phyloP scores from a whole-genome alignment of 2,797 vertebrate species.

The Hozukius guyotensis region DNA sequence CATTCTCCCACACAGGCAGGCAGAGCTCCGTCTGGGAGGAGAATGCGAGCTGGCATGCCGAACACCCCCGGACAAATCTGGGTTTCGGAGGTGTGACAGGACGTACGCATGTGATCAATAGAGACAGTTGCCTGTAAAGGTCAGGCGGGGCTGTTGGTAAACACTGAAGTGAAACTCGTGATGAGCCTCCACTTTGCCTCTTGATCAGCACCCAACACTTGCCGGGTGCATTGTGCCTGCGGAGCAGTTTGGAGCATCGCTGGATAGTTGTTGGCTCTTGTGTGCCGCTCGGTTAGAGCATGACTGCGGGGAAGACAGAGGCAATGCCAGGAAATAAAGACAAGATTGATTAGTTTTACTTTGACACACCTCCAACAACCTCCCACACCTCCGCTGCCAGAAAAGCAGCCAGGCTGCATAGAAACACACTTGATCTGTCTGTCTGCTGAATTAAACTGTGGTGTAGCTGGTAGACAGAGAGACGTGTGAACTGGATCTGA shows the following conservation, averaged over 20 bases:
- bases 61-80: conserved; percentile 39
- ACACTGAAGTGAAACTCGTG: conserved; percentile 57
- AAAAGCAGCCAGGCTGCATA: conserved; percentile 8
- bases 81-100: conserved; percentile 33
- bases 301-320: conserved; percentile 43
- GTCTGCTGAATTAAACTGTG: conserved; percentile 17
- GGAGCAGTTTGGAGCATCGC: conserved; percentile 39
- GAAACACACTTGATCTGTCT: neutral
- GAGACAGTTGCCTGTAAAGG: conserved; percentile 69
- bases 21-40: conserved; percentile 17
- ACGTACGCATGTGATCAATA: conserved; percentile 58
- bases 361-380: conserved; percentile 45
- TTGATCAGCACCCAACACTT: conserved; percentile 37
- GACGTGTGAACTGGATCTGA: neutral
- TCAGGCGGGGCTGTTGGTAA: conserved; percentile 56
- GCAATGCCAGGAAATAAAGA: conserved; percentile 65
- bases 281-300: conserved; percentile 54
- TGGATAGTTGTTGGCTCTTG: conserved; percentile 30
- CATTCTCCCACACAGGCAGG: conserved; percentile 23
- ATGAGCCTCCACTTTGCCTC: conserved; percentile 47
- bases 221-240: neutral
- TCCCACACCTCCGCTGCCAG: neutral
- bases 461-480: neutral
- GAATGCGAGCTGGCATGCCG: conserved; percentile 52
- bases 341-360: conserved; percentile 75